A percentile compares a stretch with the other conserved stretches of the same genome.
Evolutionary conservation across 2,113 vertebrate species (phyloP).

Genomic region (Thamnophis sirtalis): DNA sequence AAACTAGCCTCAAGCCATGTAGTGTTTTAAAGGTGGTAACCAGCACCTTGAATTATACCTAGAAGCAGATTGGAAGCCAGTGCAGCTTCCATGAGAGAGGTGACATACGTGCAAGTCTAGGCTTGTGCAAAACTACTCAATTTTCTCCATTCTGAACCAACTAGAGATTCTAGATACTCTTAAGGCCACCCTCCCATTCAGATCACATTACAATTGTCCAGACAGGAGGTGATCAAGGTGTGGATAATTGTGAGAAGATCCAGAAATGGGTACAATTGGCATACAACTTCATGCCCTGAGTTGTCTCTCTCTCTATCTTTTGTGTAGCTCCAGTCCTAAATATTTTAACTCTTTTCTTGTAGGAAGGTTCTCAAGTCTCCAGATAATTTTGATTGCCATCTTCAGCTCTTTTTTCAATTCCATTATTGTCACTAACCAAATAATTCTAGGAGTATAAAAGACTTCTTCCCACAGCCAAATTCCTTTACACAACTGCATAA

Average conservation of each 20-base stretch:
- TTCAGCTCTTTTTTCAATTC: background rate
- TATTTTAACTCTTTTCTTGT: background rate
- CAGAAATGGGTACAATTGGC: too few relatives aligned
- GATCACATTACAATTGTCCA: too few relatives aligned
- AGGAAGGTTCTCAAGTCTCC: background rate
- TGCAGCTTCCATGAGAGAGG: background rate
- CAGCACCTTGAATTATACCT: background rate
- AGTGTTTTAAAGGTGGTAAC: background rate
- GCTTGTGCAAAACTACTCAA: too few relatives aligned
- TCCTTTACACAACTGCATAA: background rate
- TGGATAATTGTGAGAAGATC: too few relatives aligned
- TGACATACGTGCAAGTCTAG: too few relatives aligned
- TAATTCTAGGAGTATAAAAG: background rate
- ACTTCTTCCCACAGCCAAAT: background rate
- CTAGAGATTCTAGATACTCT: too few relatives aligned
- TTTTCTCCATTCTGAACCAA: too few relatives aligned
- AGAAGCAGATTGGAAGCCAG: background rate
- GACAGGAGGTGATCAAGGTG: too few relatives aligned
- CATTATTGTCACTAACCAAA: background rate
- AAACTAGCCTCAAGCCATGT: background rate
- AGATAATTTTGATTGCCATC: background rate
- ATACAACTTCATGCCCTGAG: background rate
- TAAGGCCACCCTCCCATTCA: too few relatives aligned
- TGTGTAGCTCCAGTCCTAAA: background rate
- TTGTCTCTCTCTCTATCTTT: background rate